Evolutionary conservation across 2,888 invertebrate species (phyloP), one percentile per base, ranked within the genome.

Genomic region (Melanotus villosus): DNA sequence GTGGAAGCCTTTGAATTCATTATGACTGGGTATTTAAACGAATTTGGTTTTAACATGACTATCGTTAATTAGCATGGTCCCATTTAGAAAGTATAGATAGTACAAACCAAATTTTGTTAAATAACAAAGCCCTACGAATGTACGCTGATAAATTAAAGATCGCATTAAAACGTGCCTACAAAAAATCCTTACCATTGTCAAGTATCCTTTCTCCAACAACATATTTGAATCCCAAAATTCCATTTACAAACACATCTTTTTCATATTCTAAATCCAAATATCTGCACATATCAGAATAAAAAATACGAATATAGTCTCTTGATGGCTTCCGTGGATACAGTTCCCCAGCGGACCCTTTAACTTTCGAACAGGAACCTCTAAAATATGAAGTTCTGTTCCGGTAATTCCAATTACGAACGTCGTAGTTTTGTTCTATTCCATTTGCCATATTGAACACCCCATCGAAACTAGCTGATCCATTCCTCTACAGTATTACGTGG

Each of bases 301-400:
- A 94, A 77, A 94, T 85, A 21, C 84, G 83, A n/a, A 92, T 85
- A 2, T 81, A 79, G 16, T 85, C 86, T 71, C 89, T 89, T 0
- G 85, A 86, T 72, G 91, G 84, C 76, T 90, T 86, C 0, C 92
- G 91, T 0, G 92, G 90, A 82, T 92, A 91, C 80, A 95, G 91
- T 85, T 95, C 95, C 0, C 95, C 95, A 0, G 91, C 91, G 14
- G 93, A 93, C 21, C 94, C 94, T 64, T 86, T 85, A 0, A 95
- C 86, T 78, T 80, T 78, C 32, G 89, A 89, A 80, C 92, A 92
- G 14, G 86, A 81, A 1, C 86, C 87, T 1, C 81, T 81, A 77
- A 85, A 88, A 78, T 86, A 81, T 73, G 87, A 81, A 0, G 90
- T 88, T 0, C 86, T 84, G 18, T 89, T 88, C 36, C 85, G 81